Base-by-base conservation (phyloP, 2,797 vertebrate species). In the Pogonophryne albipinna region DNA sequence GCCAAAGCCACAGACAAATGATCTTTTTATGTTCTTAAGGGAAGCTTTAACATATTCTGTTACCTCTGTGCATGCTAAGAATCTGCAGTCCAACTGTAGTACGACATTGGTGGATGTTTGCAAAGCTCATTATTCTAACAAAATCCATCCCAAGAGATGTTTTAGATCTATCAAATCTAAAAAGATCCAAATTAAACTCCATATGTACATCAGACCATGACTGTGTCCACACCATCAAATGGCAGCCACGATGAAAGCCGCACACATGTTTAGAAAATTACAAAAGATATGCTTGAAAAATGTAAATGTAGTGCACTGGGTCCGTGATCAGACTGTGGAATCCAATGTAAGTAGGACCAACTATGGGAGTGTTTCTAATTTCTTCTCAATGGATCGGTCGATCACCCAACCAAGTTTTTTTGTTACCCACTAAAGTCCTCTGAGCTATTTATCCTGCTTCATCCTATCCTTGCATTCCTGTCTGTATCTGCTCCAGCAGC, bases 401-500 rank as follows among this genome's bases (percentile, higher is more conserved):
- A 52, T 34, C 63, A 66, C 19, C n/a, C 52, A 68, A 15, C 42
- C 59, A 65, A 38, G 61, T 41, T 71, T 44, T 9, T 3, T 11
- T 3, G 2, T 31, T 57, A 23, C 15, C 3, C 19, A 50, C 9
- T 49, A 4, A 78, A 60, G 55, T 64, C 17, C 13, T 73, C 3
- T 45, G 44, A 63, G 19, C 16, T 50, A 52, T 66, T 66, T 51
- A 62, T 80, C 19, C 46, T 55, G 51, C 46, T 19, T n/a, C 13
- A 5, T 74, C 53, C 9, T 27, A 10, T 66, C 41, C 63, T 46
- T 59, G 42, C 50, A 27, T 49, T 64, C 42, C 38, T 61, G n/a
- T 59, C 51, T 66, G 71, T 49, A 68, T 69, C 65, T 70, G 72
- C 64, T 84, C 69, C 74, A 74, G 6, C 77, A 44, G 62, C 27